Evolutionary conservation across 2,888 invertebrate genomes (phyloP).

Genomic region (Keiferia lycopersicella): DNA sequence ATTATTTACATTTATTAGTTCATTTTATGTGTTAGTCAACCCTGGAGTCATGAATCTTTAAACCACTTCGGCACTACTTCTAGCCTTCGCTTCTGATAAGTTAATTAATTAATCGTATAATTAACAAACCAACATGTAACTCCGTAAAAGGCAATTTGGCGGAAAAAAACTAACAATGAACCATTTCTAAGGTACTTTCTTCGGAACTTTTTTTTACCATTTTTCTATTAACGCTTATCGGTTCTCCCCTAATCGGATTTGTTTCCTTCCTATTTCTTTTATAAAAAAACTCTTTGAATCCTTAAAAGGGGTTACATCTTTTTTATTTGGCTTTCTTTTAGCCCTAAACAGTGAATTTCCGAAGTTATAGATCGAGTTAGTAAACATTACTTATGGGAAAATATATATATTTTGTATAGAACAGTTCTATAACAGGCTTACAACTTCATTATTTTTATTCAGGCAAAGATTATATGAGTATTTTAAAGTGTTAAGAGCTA

Average conservation of each 20-base stretch:
- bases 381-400: neutral
- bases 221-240: constrained; percentile 5
- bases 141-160: neutral
- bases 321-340: neutral
- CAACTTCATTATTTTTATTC: no score
- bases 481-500: no score
- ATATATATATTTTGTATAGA: no score
- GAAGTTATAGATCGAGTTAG: neutral
- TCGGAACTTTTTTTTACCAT: neutral
- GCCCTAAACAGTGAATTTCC: neutral
- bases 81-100: no score
- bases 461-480: no score
- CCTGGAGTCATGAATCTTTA: no score
- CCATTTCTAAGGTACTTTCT: neutral
- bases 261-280: constrained; percentile 2
- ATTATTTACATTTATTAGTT: no score
- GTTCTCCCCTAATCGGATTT: constrained; percentile 6
- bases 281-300: constrained; percentile 4
- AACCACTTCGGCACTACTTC: no score
- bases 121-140: no score
- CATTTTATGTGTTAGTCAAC: no score
- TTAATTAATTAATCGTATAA: no score
- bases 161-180: constrained; percentile 15
- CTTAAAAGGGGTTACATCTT: neutral
- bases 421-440: neutral